Evolutionary conservation across 2,888 invertebrate genomes (phyloP), one percentile per base, ranked within the genome.

Genomic region (Schrankia costaestrigalis): DNA sequence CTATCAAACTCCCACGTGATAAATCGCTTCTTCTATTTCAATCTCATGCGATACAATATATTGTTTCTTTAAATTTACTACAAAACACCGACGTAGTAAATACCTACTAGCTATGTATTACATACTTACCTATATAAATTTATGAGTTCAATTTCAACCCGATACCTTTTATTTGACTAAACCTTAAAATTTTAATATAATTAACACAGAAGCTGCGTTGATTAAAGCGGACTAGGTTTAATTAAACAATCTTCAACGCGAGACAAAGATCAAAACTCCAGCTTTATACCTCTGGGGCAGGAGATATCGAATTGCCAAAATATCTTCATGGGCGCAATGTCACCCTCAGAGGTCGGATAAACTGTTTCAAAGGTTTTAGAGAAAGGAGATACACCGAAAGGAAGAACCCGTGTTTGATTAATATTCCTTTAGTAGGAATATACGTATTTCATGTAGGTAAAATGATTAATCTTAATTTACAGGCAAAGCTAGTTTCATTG

Each of bases 21-120:
- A 79, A 78, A 83, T 83, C 72, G 66, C 64, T 69, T 57, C 52
- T n/a, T n/a, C n/a, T n/a, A n/a, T n/a, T n/a, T n/a, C n/a, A n/a
- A n/a, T n/a, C n/a, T n/a, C n/a, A n/a, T n/a, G n/a, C n/a, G n/a
- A n/a, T n/a, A n/a, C n/a, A n/a, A n/a, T n/a, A n/a, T n/a, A n/a
- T n/a, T n/a, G n/a, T n/a, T n/a, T n/a, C n/a, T n/a, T n/a, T n/a
- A n/a, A n/a, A n/a, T n/a, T n/a, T n/a, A n/a, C n/a, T n/a, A n/a
- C n/a, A n/a, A n/a, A n/a, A n/a, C n/a, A n/a, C n/a, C n/a, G n/a
- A n/a, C n/a, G n/a, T n/a, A n/a, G n/a, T n/a, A n/a, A n/a, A n/a
- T n/a, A n/a, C n/a, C n/a, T n/a, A n/a, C n/a, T n/a, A n/a, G n/a
- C n/a, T n/a, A n/a, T n/a, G n/a, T n/a, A n/a, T n/a, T n/a, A n/a